Evolutionary conservation across 2,113 vertebrate species (phyloP), one percentile per base, ranked within the genome.

Genomic region (Albula glossodonta): DNA sequence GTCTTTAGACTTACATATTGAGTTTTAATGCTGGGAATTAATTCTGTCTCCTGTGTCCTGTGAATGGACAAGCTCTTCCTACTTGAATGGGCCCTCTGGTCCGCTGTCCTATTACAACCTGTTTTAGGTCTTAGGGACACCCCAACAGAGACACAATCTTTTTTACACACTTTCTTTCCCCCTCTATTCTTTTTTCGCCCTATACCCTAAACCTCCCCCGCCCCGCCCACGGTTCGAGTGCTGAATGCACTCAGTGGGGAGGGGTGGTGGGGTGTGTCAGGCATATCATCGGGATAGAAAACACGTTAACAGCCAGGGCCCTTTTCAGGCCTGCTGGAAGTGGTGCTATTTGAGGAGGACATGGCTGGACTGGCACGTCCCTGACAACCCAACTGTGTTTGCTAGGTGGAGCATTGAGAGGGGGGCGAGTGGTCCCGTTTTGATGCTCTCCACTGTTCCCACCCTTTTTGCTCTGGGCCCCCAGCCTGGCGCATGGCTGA

Each of bases 321-420:
- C 96, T 95, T 96, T 97, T 96, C 95, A 97, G 94, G 90, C 66
- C 31, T 1, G 95, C 92, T 95, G 95, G 96, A 98, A 97, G 93
- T 92, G 89, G 91, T 91, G 94, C 92, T 95, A 94, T 95, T 97
- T 93, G 95, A 96, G 94, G 88, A 94, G 97, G 97, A 97, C 94
- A 97, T 96, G 97, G 96, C 96, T 97, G 97, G 60, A 96, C 92
- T 98, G 97, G 93, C 94, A 94, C 88, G 96, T 93, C 95, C 97
- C 96, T 97, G 97, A 97, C 96, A 96, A 96, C 96, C 31, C 91
- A 93, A 95, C 95, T 96, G 92, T 95, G 96, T 96, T 97, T 97
- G 96, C 94, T 95, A 96, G 92, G 89, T 86, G 82, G 95, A 93
- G 96, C 95, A 94, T 97, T 97, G 93, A 96, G 90, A 41, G 31